A percentile compares a stretch with the other conserved stretches of the same genome.
These are phyloP conservation scores for Rhagonycha fulva DNA, from an alignment of 2,888 invertebrate species.

Conservation along the genomic window DNA sequence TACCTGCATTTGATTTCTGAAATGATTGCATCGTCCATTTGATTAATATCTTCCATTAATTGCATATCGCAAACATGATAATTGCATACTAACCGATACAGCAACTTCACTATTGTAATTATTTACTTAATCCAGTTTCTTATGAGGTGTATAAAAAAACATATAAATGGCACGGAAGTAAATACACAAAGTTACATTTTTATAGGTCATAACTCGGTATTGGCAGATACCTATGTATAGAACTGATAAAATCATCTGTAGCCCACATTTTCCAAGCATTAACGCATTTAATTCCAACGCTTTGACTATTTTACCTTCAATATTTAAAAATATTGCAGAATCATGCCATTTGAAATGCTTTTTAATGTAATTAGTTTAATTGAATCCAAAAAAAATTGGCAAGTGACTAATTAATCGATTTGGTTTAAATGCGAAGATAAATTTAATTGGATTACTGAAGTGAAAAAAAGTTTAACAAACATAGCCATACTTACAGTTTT, in stretches of 20 bases:
- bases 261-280: background rate
- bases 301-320: slow-evolving; percentile 12
- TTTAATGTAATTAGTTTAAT: background rate
- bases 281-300: background rate
- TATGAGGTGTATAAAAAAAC: background rate
- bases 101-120: background rate
- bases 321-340: slow-evolving; percentile 9
- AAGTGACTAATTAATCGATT: background rate
- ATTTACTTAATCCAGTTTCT: background rate
- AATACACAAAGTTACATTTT: background rate
- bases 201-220: background rate
- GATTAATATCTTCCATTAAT: background rate
- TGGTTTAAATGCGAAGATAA: background rate
- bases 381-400: background rate
- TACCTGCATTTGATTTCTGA: background rate
- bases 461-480: background rate
- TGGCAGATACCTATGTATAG: background rate
- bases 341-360: slow-evolving; percentile 14
- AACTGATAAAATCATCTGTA: background rate
- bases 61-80: background rate
- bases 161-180: background rate
- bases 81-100: background rate
- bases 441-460: background rate
- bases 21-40: background rate
- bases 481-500: no score